A percentile compares a stretch with the other conserved stretches of the same genome.
phyloP scores from a whole-genome alignment of 2,797 vertebrate species.

The Sebastes kiyomatsui region DNA sequence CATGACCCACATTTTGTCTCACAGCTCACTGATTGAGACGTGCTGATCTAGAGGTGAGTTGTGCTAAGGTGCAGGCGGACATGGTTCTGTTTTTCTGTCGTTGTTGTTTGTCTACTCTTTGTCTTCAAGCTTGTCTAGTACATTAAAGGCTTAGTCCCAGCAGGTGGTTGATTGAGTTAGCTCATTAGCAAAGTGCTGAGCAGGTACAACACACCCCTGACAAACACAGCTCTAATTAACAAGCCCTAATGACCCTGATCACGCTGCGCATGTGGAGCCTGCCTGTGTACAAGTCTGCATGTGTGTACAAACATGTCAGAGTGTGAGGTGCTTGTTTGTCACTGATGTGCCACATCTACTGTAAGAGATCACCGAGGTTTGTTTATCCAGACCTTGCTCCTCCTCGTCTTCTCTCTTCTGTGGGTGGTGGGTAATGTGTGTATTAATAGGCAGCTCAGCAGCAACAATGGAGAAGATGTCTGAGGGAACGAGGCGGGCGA shows the following conservation, averaged over 20 bases:
- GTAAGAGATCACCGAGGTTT: constrained; percentile 28
- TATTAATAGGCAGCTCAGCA: constrained; percentile 15
- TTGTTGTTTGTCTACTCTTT: constrained; percentile 44
- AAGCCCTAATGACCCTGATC: constrained; percentile 70
- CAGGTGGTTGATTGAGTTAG: constrained; percentile 80
- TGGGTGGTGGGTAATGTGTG: constrained; percentile 6
- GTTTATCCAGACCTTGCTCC: constrained; percentile 19
- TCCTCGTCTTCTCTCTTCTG: not conserved
- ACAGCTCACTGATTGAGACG: not conserved
- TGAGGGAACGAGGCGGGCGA: not conserved
- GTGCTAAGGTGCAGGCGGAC: not conserved
- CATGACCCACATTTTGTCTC: constrained; percentile 25
- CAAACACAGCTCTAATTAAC: constrained; percentile 79
- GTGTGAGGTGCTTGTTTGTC: constrained; percentile 44
- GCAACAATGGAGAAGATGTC: not conserved
- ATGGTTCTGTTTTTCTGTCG: constrained; percentile 26
- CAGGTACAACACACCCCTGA: constrained; percentile 71
- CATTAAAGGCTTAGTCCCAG: constrained; percentile 69
- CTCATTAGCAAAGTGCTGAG: constrained; percentile 80
- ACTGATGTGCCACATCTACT: constrained; percentile 23
- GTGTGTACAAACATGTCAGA: constrained; percentile 63
- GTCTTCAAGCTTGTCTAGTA: constrained; percentile 44
- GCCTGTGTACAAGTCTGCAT: constrained; percentile 17
- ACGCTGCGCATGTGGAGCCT: constrained; percentile 31
- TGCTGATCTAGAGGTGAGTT: constrained; percentile 6